Percentiles rank a stretch among this genome's conserved stretches.
Evolutionary conservation across 2,113 vertebrate genomes (phyloP).

Genomic region (Hiodon tergisus): DNA sequence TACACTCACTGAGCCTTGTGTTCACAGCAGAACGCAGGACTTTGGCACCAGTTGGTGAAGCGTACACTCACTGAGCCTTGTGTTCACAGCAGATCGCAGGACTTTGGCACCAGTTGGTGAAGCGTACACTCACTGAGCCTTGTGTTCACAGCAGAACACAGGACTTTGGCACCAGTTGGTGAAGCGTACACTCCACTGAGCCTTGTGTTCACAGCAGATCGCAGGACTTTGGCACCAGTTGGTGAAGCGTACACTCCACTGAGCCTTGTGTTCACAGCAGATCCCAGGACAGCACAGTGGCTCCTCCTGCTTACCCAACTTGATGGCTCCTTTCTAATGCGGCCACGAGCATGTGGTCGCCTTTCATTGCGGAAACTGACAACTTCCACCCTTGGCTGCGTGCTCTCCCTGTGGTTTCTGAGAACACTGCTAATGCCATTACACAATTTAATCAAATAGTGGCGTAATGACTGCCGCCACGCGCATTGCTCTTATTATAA

Average conservation of each 20-base stretch:
- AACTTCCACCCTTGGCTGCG: neutral
- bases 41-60: neutral
- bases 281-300: neutral
- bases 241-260: neutral
- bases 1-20: neutral
- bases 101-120: neutral
- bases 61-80: neutral
- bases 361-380: neutral
- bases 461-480: neutral
- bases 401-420: neutral
- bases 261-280: neutral
- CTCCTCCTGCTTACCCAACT: neutral
- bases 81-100: neutral
- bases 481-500: neutral
- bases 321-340: conserved; percentile 1
- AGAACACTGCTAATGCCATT: neutral
- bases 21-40: neutral
- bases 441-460: neutral
- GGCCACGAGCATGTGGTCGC: neutral
- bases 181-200: neutral
- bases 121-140: neutral
- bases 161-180: neutral
- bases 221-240: neutral
- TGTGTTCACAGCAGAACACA: no score
- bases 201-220: neutral